These are phyloP conservation scores for Tachysurus vachellii DNA, from an alignment of 2,113 vertebrate genomes.

Conservation along the genomic window DNA sequence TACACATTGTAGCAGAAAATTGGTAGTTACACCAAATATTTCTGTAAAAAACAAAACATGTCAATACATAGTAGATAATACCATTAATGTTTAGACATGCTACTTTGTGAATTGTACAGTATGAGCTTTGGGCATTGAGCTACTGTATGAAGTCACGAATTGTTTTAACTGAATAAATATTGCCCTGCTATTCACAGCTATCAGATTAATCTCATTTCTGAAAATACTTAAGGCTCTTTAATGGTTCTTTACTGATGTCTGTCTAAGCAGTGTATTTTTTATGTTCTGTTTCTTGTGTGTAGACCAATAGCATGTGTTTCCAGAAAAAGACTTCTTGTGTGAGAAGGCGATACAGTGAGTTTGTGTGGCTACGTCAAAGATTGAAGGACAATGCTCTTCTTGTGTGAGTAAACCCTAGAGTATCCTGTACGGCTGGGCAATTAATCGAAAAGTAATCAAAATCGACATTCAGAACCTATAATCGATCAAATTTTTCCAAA, in stretches of 20 bases:
- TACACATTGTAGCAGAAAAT: neutral
- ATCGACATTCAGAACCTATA: too few relatives aligned
- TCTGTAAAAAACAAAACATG: neutral
- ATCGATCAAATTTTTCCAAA: too few relatives aligned
- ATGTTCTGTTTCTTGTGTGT: conserved; percentile 3
- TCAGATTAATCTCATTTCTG: neutral
- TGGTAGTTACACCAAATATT: neutral
- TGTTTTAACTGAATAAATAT: neutral
- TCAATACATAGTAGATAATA: neutral
- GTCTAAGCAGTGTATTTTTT: neutral
- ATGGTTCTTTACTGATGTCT: neutral
- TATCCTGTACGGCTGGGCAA: too few relatives aligned
- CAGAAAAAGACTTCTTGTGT: conserved; percentile 89
- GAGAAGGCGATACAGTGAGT: conserved; percentile 88
- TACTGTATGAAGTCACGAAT: neutral
- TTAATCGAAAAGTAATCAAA: too few relatives aligned
- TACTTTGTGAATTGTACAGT: neutral
- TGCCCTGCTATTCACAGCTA: neutral
- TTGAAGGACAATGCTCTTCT: conserved; percentile 86
- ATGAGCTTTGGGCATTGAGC: too few relatives aligned
- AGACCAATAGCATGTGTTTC: conserved; percentile 97
- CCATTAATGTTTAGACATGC: neutral
- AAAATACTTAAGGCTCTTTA: neutral
- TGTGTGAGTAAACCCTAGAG: conserved; percentile 75
- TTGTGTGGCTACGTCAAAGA: conserved; percentile 91